Evolutionary conservation across 2,888 invertebrate genomes (phyloP).

Genomic region (Perithous albicinctus): DNA sequence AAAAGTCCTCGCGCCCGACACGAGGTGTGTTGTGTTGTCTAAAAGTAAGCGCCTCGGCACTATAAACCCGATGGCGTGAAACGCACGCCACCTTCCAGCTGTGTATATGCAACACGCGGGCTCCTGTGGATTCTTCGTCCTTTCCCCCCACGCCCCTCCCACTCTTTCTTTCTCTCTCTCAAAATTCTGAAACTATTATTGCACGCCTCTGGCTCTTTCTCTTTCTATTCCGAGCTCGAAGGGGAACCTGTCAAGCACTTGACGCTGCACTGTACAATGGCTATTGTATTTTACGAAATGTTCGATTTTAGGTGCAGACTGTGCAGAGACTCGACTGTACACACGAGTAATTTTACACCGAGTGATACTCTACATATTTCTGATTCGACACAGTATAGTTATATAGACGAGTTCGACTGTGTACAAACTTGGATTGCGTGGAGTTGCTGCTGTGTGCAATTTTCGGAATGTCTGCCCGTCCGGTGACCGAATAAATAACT

Average conservation of each 20-base stretch:
- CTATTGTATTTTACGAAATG: background rate
- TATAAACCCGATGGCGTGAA: conserved; percentile 23
- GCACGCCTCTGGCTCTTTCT: background rate
- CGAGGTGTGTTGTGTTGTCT: conserved; percentile 17
- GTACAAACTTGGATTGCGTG: too few species aligned
- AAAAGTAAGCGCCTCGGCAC: conserved; percentile 18
- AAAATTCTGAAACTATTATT: background rate
- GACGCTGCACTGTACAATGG: background rate
- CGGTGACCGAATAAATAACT: too few species aligned
- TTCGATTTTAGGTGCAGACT: too few species aligned
- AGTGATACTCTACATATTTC: too few species aligned
- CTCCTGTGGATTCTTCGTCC: conserved; percentile 19
- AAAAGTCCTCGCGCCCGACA: background rate
- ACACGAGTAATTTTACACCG: too few species aligned
- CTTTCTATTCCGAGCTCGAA: background rate
- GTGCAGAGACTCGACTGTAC: too few species aligned
- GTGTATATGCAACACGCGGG: conserved; percentile 5
- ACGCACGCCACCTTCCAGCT: conserved; percentile 34
- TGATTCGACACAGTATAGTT: too few species aligned
- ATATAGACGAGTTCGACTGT: too few species aligned
- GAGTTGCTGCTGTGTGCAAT: too few species aligned
- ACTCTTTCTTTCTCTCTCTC: too few species aligned
- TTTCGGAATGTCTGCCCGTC: too few species aligned
- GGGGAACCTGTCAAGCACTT: background rate
- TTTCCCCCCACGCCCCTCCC: too few species aligned